A percentile compares a stretch with the other conserved stretches of the same genome.
Evolutionary conservation across 2,113 vertebrate species (phyloP).

Genomic region (Corythoichthys haematopterus): DNA sequence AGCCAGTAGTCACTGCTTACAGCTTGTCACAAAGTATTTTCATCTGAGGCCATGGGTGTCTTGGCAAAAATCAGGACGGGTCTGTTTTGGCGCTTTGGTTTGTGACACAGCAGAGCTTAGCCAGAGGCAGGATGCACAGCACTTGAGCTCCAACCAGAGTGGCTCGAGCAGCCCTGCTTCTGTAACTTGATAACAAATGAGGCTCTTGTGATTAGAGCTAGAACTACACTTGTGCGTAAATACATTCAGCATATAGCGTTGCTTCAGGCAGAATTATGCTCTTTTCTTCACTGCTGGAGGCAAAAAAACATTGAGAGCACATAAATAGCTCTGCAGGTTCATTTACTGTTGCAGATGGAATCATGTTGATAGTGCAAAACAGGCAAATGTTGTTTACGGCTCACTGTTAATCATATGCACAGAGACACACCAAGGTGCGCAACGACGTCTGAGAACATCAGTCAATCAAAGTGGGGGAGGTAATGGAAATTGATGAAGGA

Average conservation of each 20-base stretch:
- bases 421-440: not conserved
- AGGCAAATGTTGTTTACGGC: conserved; percentile 22
- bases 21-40: conserved; percentile 18
- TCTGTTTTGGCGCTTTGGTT: conserved; percentile 27
- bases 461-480: not conserved
- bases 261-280: not conserved
- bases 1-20: conserved; percentile 1
- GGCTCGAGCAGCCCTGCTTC: not conserved
- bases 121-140: conserved; percentile 15
- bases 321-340: conserved; percentile 4
- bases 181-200: not conserved
- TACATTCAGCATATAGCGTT: not conserved
- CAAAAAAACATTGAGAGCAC: not conserved
- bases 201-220: not conserved
- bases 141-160: not conserved
- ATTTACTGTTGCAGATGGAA: conserved; percentile 9
- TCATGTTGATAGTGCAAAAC: conserved; percentile 5
- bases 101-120: conserved; percentile 32
- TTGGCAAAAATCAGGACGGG: conserved; percentile 26
- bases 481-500: not conserved
- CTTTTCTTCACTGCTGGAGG: not conserved
- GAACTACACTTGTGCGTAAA: not conserved
- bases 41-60: conserved; percentile 12
- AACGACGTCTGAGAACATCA: too few relatives aligned
- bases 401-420: not conserved